A percentile compares a stretch with the other conserved stretches of the same genome.
Evolutionary conservation across 2,797 vertebrate species (phyloP).

Genomic region (Odontamblyopus lacepedii): DNA sequence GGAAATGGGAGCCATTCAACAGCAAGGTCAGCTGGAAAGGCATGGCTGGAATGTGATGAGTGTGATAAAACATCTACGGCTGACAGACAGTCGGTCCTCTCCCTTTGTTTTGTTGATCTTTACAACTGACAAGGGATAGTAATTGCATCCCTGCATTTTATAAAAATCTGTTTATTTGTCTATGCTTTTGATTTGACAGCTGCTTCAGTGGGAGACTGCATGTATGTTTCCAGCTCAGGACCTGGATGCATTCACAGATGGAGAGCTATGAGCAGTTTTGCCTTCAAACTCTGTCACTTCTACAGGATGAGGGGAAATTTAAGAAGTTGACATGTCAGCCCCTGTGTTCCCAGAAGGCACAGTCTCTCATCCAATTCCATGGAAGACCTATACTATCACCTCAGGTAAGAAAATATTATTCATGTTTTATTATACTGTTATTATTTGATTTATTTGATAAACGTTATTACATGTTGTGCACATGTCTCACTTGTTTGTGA

Average conservation of each 20-base stretch:
- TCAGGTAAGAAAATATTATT: constrained; percentile 76
- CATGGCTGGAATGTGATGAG: constrained; percentile 72
- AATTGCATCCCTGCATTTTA: not conserved
- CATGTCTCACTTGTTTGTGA: constrained; percentile 6
- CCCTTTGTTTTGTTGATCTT: constrained; percentile 22
- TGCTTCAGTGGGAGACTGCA: constrained; percentile 41
- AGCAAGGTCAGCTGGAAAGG: constrained; percentile 38
- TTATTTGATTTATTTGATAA: no score
- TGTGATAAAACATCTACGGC: constrained; percentile 44
- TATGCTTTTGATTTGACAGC: constrained; percentile 43
- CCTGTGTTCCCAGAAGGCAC: constrained; percentile 50
- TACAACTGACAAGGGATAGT: not conserved
- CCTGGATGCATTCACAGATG: constrained; percentile 79
- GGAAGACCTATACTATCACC: constrained; percentile 87
- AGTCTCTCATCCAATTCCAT: constrained; percentile 84
- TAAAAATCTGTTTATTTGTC: not conserved
- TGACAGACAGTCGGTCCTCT: constrained; percentile 43
- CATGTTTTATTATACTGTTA: not conserved
- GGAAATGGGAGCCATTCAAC: constrained; percentile 36
- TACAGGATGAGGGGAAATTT: constrained; percentile 72
- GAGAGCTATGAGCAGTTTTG: constrained; percentile 90
- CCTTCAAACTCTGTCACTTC: constrained; percentile 75
- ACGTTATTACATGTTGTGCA: not conserved
- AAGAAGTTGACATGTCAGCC: constrained; percentile 48
- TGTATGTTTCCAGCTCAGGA: constrained; percentile 47